phyloP scores from a whole-genome alignment of 1,140 invertebrate genomes.

The Apolygus lucorum region DNA sequence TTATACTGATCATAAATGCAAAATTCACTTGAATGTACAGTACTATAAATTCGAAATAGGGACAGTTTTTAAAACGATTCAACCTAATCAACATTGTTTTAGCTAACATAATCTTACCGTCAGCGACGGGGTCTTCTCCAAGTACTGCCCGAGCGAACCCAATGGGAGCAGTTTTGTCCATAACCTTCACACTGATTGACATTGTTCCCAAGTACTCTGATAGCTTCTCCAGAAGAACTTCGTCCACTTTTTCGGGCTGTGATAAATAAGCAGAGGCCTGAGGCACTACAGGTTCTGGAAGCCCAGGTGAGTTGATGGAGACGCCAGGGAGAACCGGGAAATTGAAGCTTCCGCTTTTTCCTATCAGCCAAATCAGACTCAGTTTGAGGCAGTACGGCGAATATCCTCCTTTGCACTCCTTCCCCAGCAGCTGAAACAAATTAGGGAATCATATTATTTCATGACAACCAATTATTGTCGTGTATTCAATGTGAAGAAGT shows the following conservation, averaged over 20 bases:
- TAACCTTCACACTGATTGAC: slow-evolving; percentile 56
- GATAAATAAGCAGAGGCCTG: background rate
- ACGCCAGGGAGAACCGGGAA: slow-evolving; percentile 50
- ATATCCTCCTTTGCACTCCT: slow-evolving; percentile 53
- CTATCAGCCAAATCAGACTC: slow-evolving; percentile 66
- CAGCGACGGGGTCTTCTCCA: background rate
- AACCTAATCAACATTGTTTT: no score
- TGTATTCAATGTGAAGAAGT: no score
- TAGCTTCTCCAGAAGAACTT: slow-evolving; percentile 5
- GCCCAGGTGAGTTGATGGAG: slow-evolving; percentile 3
- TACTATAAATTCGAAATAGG: no score
- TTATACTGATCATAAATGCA: no score
- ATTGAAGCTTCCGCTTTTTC: slow-evolving; percentile 51
- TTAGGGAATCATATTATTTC: no score
- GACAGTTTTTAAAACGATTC: no score
- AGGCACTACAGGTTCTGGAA: slow-evolving; percentile 12
- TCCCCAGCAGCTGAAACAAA: slow-evolving; percentile 33
- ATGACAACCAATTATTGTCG: no score
- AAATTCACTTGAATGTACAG: no score
- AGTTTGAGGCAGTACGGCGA: slow-evolving; percentile 68
- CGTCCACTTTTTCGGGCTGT: slow-evolving; percentile 49
- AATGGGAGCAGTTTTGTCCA: slow-evolving; percentile 47
- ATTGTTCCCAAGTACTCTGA: slow-evolving; percentile 17
- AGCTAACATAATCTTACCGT: no score
- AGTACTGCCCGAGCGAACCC: slow-evolving; percentile 19